Evolutionary conservation across 2,888 invertebrate genomes (phyloP).

Genomic region (Criorhina ranunculi): DNA sequence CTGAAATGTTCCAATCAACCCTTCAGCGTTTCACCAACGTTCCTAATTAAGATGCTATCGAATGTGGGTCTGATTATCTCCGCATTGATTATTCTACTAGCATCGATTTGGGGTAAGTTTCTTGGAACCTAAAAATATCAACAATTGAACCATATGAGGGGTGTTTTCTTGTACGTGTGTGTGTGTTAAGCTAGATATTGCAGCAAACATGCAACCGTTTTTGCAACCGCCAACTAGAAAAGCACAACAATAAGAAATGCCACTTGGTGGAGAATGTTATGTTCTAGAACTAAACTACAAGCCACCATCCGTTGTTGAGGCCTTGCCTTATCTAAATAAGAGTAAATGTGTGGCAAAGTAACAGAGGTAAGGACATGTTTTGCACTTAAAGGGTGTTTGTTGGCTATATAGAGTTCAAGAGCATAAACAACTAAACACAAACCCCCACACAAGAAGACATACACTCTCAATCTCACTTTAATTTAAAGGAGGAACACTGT

Average conservation of each 20-base stretch:
- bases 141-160: no score
- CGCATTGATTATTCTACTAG: conserved; percentile 79
- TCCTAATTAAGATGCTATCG: conserved; percentile 80
- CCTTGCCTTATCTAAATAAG: conserved; percentile 45
- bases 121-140: conserved; percentile 50
- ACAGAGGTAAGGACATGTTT: conserved; percentile 27
- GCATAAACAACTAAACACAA: conserved; percentile 59
- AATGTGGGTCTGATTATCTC: conserved; percentile 82
- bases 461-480: background rate
- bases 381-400: conserved; percentile 62
- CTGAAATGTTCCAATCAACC: conserved; percentile 80
- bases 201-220: conserved; percentile 46
- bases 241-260: conserved; percentile 54
- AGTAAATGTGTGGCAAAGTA: conserved; percentile 26
- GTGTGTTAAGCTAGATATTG: conserved; percentile 11
- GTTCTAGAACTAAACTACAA: conserved; percentile 3
- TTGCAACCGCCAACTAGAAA: background rate
- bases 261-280: conserved; percentile 21
- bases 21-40: conserved; percentile 79
- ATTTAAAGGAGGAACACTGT: conserved; percentile 36
- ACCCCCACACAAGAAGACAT: background rate
- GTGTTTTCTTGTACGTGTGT: background rate
- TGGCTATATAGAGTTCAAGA: conserved; percentile 59
- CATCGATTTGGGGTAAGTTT: conserved; percentile 82
- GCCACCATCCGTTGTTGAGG: conserved; percentile 2